Percentiles rank a stretch among this genome's conserved stretches.
Evolutionary conservation across 2,888 invertebrate species (phyloP).

Genomic region (Caenorhabditis virilis): DNA sequence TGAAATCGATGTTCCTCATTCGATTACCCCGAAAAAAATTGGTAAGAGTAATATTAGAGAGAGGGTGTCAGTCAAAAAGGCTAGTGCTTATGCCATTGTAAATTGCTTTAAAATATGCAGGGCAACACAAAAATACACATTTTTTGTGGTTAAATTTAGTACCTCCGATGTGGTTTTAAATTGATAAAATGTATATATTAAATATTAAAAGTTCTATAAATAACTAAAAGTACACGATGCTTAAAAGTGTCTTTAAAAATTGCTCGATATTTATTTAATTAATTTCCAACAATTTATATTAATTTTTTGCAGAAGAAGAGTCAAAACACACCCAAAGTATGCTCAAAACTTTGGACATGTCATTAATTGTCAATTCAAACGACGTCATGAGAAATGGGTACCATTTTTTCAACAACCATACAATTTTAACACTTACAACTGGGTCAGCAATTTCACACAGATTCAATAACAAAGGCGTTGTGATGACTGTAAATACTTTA

Average conservation of each 20-base stretch:
- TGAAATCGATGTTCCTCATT: constrained; percentile 6
- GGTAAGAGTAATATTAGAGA: constrained; percentile 4
- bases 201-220: not conserved
- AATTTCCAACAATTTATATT: too few relatives aligned
- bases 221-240: not conserved
- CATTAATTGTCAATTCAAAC: constrained; percentile 29
- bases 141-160: too few relatives aligned
- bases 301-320: constrained; percentile 34
- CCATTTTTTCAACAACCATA: constrained; percentile 11
- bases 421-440: constrained; percentile 19
- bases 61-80: too few relatives aligned
- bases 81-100: too few relatives aligned
- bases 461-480: constrained; percentile 24
- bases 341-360: constrained; percentile 28
- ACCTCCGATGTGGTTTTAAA: too few relatives aligned
- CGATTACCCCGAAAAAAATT: constrained; percentile 17
- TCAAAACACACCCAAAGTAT: constrained; percentile 13
- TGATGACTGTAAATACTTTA: constrained; percentile 16
- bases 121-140: too few relatives aligned
- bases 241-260: too few relatives aligned
- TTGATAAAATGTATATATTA: too few relatives aligned
- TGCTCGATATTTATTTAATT: too few relatives aligned
- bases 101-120: too few relatives aligned
- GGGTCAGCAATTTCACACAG: constrained; percentile 15
- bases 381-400: constrained; percentile 23